phyloP scores from a whole-genome alignment of 2,888 invertebrate genomes.

The Volucella bombylans region DNA sequence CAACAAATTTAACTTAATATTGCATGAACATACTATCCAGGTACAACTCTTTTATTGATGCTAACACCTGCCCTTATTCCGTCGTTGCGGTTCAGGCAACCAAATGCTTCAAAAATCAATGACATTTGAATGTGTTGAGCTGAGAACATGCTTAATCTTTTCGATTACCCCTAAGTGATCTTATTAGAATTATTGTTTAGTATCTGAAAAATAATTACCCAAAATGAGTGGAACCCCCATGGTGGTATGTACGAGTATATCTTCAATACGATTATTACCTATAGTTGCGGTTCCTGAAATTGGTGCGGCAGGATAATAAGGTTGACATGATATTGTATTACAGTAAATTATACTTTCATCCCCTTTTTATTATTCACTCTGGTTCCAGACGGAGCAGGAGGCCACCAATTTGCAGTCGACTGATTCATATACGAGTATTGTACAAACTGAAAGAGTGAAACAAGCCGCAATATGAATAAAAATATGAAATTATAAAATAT shows the following conservation, averaged over 20 bases:
- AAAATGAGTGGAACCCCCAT: constrained; percentile 64
- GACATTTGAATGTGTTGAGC: constrained; percentile 19
- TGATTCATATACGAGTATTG: constrained; percentile 38
- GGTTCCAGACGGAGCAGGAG: constrained; percentile 66
- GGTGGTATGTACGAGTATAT: constrained; percentile 37
- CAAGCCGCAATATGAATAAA: constrained; percentile 30
- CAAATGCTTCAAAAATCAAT: neutral
- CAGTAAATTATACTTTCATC: constrained; percentile 72
- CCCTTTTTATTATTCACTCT: constrained; percentile 68
- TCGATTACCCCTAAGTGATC: constrained; percentile 67
- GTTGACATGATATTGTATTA: constrained; percentile 74
- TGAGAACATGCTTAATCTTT: constrained; percentile 31
- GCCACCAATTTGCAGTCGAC: constrained; percentile 56
- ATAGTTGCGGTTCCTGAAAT: constrained; percentile 42
- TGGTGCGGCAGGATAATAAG: constrained; percentile 38
- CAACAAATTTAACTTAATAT: too few species aligned
- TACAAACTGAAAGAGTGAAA: neutral
- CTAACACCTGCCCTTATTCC: too few species aligned
- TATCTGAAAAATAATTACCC: constrained; percentile 63
- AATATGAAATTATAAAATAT: constrained; percentile 63
- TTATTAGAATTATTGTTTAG: constrained; percentile 52
- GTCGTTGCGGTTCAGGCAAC: too few species aligned
- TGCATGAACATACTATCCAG: too few species aligned
- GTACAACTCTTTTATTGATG: too few species aligned
- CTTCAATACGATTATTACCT: constrained; percentile 31